These are phyloP conservation scores for Rhizoglyphus robini DNA, from an alignment of 1,140 invertebrate genomes.

Conservation along the genomic window DNA sequence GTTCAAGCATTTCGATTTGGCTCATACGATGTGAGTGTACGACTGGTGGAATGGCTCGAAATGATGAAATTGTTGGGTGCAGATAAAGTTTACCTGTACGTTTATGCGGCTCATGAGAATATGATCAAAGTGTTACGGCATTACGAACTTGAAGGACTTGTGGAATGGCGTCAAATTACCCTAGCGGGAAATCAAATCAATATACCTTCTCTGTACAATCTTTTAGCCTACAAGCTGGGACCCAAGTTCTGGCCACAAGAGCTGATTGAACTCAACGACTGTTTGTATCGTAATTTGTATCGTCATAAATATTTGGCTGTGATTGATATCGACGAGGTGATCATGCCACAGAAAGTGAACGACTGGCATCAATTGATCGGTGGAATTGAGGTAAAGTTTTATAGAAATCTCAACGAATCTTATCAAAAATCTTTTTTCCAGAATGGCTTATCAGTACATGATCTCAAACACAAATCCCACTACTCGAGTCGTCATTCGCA, in stretches of 20 bases:
- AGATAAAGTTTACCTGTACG: conserved; percentile 17
- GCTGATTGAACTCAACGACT: conserved; percentile 61
- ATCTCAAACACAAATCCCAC: too few relatives aligned
- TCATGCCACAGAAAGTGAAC: conserved; percentile 45
- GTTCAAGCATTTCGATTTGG: conserved; percentile 17
- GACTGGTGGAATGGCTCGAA: conserved; percentile 20
- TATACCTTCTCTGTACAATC: background rate
- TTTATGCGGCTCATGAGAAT: background rate
- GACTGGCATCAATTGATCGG: conserved; percentile 8
- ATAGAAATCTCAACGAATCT: too few relatives aligned
- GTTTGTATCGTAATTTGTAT: conserved; percentile 73
- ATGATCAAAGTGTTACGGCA: conserved; percentile 6
- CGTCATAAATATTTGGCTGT: conserved; percentile 60
- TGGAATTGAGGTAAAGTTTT: conserved; percentile 2
- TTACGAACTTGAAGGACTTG: background rate
- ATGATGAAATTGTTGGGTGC: conserved; percentile 11
- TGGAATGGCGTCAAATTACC: background rate
- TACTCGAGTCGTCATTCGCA: background rate
- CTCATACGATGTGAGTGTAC: conserved; percentile 17
- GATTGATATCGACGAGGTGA: conserved; percentile 79
- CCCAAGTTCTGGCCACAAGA: conserved; percentile 12
- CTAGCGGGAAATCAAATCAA: background rate
- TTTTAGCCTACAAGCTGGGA: background rate
- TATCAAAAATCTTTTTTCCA: too few relatives aligned
- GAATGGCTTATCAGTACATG: too few relatives aligned